These are phyloP conservation scores for Cinclus mexicanus DNA, from an alignment of 2,113 vertebrate genomes.

Conservation along the genomic window DNA sequence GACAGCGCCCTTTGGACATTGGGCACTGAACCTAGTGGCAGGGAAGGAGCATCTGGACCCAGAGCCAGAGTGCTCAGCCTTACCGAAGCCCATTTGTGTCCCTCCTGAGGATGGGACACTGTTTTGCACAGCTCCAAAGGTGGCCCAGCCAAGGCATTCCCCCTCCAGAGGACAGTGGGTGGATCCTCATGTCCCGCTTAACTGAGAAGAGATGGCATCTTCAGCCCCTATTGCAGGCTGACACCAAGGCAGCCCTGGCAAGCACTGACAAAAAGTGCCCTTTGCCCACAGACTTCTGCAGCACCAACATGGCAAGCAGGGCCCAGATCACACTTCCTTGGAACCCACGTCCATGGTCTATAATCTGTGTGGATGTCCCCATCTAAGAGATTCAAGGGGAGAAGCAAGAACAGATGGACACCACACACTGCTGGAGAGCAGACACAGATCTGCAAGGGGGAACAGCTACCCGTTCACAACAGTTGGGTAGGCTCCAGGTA, in stretches of 20 bases:
- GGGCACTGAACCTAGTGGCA: fast-evolving
- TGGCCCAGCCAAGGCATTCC: fast-evolving
- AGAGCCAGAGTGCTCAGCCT: fast-evolving
- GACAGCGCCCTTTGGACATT: fast-evolving
- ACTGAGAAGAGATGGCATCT: not conserved
- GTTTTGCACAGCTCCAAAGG: not conserved
- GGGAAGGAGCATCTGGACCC: not conserved
- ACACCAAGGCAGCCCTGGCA: not conserved
- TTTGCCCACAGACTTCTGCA: not conserved
- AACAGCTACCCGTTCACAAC: too few species aligned
- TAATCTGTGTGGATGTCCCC: not conserved
- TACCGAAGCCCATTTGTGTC: fast-evolving
- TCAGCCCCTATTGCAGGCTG: not conserved
- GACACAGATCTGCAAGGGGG: too few species aligned
- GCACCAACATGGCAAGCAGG: fast-evolving
- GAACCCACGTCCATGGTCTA: fast-evolving
- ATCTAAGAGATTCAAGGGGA: not conserved
- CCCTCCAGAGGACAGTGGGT: not conserved
- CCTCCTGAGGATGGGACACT: fast-evolving
- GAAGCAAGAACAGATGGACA: not conserved
- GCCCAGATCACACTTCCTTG: fast-evolving
- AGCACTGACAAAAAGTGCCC: not conserved
- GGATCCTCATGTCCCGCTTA: fast-evolving
- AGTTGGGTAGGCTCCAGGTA: fast-evolving
- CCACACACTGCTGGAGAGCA: not conserved